Evolutionary conservation across 2,888 invertebrate species (phyloP).

Genomic region (Oegoconia quadripuncta): DNA sequence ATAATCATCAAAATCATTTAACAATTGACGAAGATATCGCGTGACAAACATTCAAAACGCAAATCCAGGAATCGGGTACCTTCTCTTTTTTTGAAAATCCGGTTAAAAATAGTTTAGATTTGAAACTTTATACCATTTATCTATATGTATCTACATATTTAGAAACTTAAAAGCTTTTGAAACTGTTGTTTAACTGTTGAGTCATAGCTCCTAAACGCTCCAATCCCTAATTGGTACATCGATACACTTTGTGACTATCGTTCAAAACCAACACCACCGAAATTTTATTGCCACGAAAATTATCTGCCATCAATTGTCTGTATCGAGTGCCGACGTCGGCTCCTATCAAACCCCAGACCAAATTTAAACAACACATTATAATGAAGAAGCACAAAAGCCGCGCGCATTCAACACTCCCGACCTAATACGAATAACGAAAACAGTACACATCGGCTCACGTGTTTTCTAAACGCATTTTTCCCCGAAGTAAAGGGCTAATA

Average conservation of each 20-base stretch:
- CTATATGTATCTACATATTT: no score
- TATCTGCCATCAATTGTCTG: slow-evolving; percentile 50
- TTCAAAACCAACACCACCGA: slow-evolving; percentile 45
- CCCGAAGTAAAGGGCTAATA: slow-evolving; percentile 70
- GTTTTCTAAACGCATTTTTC: slow-evolving; percentile 75
- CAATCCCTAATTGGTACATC: no score
- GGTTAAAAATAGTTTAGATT: no score
- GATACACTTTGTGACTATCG: slow-evolving; percentile 39
- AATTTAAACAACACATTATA: slow-evolving; percentile 42
- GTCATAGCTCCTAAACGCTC: no score
- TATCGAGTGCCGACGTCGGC: slow-evolving; percentile 27
- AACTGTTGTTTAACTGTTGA: no score
- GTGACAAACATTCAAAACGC: no score
- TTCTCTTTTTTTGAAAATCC: no score
- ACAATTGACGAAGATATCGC: no score
- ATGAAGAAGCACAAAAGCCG: slow-evolving; percentile 42
- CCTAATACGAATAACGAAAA: slow-evolving; percentile 73
- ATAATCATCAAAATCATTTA: no score
- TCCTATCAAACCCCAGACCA: slow-evolving; percentile 28
- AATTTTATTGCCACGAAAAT: slow-evolving; percentile 55
- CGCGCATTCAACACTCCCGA: slow-evolving; percentile 43
- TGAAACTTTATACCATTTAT: no score
- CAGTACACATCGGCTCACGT: slow-evolving; percentile 64
- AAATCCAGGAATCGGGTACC: no score
- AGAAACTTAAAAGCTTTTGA: no score